Evolutionary conservation across 2,797 vertebrate species (phyloP), one percentile per base, ranked within the genome.

Genomic region (Myotis vivesi): DNA sequence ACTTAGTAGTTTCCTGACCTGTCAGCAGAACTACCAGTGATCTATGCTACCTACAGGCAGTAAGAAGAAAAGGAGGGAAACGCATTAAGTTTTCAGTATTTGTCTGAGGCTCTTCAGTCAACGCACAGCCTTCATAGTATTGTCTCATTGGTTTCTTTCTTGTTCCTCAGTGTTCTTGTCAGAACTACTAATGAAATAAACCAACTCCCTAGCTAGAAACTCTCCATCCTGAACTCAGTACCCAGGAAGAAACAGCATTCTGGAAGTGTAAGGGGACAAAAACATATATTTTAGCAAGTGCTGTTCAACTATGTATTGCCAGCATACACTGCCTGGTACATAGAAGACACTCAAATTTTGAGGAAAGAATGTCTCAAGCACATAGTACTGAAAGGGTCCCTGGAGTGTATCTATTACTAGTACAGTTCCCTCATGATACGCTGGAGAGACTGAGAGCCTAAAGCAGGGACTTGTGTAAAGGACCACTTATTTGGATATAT

Each of bases 191-290:
- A 83, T 81, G 72, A 80, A 95, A 81, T n/a, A 87, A 87, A 69
- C 59, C 62, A 96, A 83, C n/a, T 87, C 49, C n/a, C 85, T 82
- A 44, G 46, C 68, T 71, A 82, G 59, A 94, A 96, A 91, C 41
- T 89, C 44, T 93, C 51, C 30, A 87, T 84, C 87, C 53, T 90
- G 81, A 96, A 87, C 49, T 86, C 38, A 87, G 62, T 44, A 95
- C 10, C 33, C 53, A 73, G 33, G 22, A 85, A 76, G 41, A 92
- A 92, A 91, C 3, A 80, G 13, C 51, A 76, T 36, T 89, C 30
- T 28, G 92, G n/a, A 94, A 81, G 53, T 44, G 25, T 36, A 86
- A 7, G 15, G 30, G 17, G 8, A 90, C 6, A 92, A 95, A 23
- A 89, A 83, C 36, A 91, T 49, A 94, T 44, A 80, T 81, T 95